Conservation (phyloP, 2,113 vertebrate genomes). For the Smithornis capensis region DNA sequence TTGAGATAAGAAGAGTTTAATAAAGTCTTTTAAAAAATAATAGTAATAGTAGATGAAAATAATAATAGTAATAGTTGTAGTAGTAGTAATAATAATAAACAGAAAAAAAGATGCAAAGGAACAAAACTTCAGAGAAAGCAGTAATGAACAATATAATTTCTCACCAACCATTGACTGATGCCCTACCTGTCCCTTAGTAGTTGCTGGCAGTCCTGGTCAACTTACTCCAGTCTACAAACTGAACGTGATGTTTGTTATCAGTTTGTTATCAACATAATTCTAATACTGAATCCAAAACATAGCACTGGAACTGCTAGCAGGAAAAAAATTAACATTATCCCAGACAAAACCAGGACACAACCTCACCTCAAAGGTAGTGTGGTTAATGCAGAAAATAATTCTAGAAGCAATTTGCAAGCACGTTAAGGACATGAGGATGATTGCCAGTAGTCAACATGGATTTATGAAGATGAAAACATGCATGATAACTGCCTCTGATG, state of each 20-base stretch:
- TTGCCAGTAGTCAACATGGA: background rate
- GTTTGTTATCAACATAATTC: background rate
- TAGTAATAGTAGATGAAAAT: background rate
- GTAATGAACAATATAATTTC: background rate
- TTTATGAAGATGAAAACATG: background rate
- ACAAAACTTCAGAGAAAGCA: background rate
- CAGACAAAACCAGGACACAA: background rate
- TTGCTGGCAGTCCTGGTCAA: background rate
- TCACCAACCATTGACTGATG: background rate
- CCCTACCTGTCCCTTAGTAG: background rate
- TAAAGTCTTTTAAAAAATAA: background rate
- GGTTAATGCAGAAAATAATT: background rate
- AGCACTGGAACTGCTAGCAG: background rate
- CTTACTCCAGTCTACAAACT: background rate
- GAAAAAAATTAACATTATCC: background rate
- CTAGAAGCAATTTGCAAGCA: background rate
- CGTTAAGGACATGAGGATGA: background rate
- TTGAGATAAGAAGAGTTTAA: background rate
- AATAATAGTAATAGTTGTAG: too few relatives aligned
- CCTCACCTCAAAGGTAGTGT: background rate
- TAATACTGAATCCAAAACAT: background rate
- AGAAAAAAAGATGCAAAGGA: background rate
- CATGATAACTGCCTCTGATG: background rate
- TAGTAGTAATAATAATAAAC: background rate
- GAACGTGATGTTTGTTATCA: rapidly evolving